Base-by-base conservation (phyloP, 2,888 invertebrate species). In the Hypselothyrea guttata region DNA sequence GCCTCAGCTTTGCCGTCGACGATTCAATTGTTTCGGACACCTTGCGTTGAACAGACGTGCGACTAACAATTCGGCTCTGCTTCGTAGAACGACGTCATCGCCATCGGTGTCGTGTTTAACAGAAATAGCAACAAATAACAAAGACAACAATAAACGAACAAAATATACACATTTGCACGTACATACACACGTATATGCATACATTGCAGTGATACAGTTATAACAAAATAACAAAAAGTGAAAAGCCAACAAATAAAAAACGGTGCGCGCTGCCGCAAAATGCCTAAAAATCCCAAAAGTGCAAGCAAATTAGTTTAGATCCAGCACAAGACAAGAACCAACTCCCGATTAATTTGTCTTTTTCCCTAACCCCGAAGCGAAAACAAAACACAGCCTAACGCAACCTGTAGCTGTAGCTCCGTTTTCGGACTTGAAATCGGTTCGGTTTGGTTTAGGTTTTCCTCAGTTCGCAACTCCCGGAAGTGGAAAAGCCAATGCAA, bases 401-500 rank as follows among this genome's bases (percentile, higher is more conserved):
- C 79, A 81, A 81, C 81, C 81, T 81, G 81, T 81, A 63, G 86
- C 84, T 77, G 40, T 37, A 46, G 56, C 66, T 49, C 46, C 67
- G 67, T 40, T 71, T 57, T 48, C 60, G 48, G 56, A 59, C 48
- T 59, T 71, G 34, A 45, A 71, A 65, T 68, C 71, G 46, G 35
- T 35, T 38, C 7, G 56, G 60, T 65, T 35, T 22, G 42, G 37
- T 15, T 41, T 11, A 11, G n/a, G n/a, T n/a, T 28, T 44, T 13
- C 11, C 2, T 46, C 35, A 46, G 28, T 47, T 54, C 62, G 55
- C 45, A 66, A 84, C 61, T n/a, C n/a, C 62, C 75, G 83, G 82
- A 79, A 79, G 71, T 65, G 16, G 15, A 41, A 44, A 53, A 60
- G 42, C 58, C 54, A 71, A 71, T 69, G 81, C 69, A 65, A 76